Evolutionary conservation across 2,888 invertebrate species (phyloP), one percentile per base, ranked within the genome.

Genomic region (Cheilosia urbana): DNA sequence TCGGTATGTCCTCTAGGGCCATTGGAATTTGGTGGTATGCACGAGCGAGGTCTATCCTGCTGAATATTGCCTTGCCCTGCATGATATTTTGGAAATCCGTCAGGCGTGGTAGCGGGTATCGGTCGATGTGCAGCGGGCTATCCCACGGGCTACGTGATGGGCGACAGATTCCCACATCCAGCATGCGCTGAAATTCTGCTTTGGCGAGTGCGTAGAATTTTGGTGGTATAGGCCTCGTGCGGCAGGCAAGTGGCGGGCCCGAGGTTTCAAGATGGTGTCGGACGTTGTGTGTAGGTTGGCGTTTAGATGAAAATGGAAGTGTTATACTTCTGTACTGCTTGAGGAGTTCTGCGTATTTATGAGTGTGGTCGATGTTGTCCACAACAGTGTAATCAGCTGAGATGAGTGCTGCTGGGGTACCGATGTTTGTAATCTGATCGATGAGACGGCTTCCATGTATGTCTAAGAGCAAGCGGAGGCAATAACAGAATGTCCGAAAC

Each of bases 111-210:
- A 66, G 15, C 37, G 51, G 66, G 42, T 27, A 27, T 27, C 27
- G 27, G 27, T 27, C 27, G 87, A 91, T 76, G 72, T 91, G 89
- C 0, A 93, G 88, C 0, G 91, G 92, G 55, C 90, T 91, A 0
- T 92, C 89, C 92, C 91, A 93, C 0, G 88, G 85, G 60, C 91
- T 91, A 3, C 89, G 89, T 0, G 92, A 93, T 0, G 92, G 92
- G 4, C 91, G 88, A 42, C 92, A 91, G 9, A 92, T 91, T 13
- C 49, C 63, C 4, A 9, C 34, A 24, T 65, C 24, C 21, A 51
- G 17, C 49, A 66, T 66, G 13, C 66, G n/a, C 7, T 66, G 47
- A 34, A 63, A 63, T 13, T 63, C 63, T 3, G 17, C 19, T 49
- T 63, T 63, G 15, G 63, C 34, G 7, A 47, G 47, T 7, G 40